Percentiles rank a stretch among this genome's conserved stretches.
Conservation (phyloP, 2,113 vertebrate genomes). For the Chaetops frenatus region DNA sequence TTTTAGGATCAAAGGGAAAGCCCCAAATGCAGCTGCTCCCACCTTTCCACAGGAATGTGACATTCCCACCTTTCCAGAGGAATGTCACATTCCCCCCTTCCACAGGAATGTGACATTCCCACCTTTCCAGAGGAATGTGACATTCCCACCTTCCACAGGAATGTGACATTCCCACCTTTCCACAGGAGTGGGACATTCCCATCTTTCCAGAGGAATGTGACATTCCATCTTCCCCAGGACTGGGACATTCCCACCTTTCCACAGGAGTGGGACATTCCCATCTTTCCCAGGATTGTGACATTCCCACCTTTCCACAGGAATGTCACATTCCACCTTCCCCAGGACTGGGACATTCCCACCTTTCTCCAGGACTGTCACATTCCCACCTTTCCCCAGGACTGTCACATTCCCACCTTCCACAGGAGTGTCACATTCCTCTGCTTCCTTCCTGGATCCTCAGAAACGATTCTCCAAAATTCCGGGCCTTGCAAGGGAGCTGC, state of each 20-base stretch:
- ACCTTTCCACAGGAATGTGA: slow-evolving; percentile 90
- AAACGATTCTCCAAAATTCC: slow-evolving; percentile 84
- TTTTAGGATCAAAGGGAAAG: background rate
- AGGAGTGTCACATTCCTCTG: slow-evolving; percentile 82
- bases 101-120: too few relatives aligned
- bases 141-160: slow-evolving; percentile 91
- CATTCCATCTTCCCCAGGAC: too few relatives aligned
- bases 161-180: slow-evolving; percentile 86
- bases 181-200: slow-evolving; percentile 84
- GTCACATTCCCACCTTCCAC: slow-evolving; percentile 76
- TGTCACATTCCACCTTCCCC: too few relatives aligned
- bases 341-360: too few relatives aligned
- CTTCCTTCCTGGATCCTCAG: slow-evolving; percentile 64
- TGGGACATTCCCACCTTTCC: too few relatives aligned
- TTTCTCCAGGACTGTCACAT: too few relatives aligned
- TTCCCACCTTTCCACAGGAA: slow-evolving; percentile 86
- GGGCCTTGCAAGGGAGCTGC: slow-evolving; percentile 86
- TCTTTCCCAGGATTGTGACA: too few relatives aligned
- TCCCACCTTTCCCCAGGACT: too few relatives aligned
- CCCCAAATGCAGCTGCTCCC: background rate
- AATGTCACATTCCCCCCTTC: too few relatives aligned
- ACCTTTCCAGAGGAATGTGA: too few relatives aligned
- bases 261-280: too few relatives aligned
- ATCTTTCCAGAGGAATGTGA: slow-evolving; percentile 90
- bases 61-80: slow-evolving; percentile 55